Conservation (phyloP, 2,888 invertebrate species). For the Podotricha telesiphe region DNA sequence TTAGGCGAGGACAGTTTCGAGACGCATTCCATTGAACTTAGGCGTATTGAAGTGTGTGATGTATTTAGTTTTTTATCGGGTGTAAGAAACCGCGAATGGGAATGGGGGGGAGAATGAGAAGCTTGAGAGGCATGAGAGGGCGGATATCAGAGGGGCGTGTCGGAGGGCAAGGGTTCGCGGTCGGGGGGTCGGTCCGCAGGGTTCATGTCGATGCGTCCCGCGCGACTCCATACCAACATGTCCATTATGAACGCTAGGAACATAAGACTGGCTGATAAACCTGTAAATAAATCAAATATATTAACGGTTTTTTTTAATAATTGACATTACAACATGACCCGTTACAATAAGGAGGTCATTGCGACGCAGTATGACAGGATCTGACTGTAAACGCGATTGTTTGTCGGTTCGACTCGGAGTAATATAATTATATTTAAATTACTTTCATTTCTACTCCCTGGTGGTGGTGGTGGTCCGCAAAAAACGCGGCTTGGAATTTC, state of each 20-base stretch:
- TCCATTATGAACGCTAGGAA: constrained; percentile 94
- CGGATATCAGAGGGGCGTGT: constrained; percentile 71
- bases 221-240: constrained; percentile 94
- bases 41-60: not conserved
- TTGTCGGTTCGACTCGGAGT: no score
- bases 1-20: constrained; percentile 2
- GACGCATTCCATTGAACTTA: constrained; percentile 2
- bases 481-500: no score
- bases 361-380: no score
- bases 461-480: no score
- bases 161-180: constrained; percentile 47
- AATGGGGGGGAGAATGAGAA: not conserved
- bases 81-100: not conserved
- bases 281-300: constrained; percentile 70
- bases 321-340: no score
- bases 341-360: no score
- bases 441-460: no score
- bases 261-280: constrained; percentile 93
- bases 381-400: no score
- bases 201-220: constrained; percentile 90
- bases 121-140: not conserved
- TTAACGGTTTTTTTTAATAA: no score
- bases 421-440: no score
- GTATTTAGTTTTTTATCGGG: not conserved
- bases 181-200: constrained; percentile 65